Conservation (phyloP, 1,140 invertebrate genomes). For the Atopsyche davidsoni region DNA sequence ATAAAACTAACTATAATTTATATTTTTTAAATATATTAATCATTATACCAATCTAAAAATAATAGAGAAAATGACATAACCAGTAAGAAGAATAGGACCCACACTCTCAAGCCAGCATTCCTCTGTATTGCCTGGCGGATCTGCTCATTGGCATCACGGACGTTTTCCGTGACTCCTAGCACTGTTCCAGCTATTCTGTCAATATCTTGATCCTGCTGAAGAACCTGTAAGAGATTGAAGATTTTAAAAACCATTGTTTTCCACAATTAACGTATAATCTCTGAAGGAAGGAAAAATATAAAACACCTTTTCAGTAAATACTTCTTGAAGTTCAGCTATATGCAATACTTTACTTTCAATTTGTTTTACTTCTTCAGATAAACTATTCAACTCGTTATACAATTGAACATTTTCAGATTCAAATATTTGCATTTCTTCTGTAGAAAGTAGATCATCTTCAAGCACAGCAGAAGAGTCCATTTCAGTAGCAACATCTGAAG, state of each 20-base stretch:
- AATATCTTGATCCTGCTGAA: conserved; percentile 90
- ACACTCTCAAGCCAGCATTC: conserved; percentile 89
- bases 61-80: conserved; percentile 93
- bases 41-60: conserved; percentile 98
- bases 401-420: conserved; percentile 79
- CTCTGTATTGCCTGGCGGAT: conserved; percentile 93
- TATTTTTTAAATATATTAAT: too few relatives aligned
- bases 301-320: conserved; percentile 91
- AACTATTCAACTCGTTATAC: conserved; percentile 78
- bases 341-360: conserved; percentile 91
- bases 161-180: conserved; percentile 88
- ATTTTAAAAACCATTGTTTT: background rate
- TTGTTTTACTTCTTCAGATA: conserved; percentile 72
- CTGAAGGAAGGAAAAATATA: background rate
- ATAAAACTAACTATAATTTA: too few relatives aligned
- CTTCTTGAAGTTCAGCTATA: conserved; percentile 92
- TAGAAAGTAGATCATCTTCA: conserved; percentile 61
- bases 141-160: conserved; percentile 94
- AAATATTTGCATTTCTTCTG: conserved; percentile 88
- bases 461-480: conserved; percentile 29
- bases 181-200: conserved; percentile 82
- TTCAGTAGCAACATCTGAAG: conserved; percentile 20
- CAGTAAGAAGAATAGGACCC: conserved; percentile 90
- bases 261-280: background rate
- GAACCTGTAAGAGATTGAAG: conserved; percentile 39